Percentiles rank a stretch among this genome's conserved stretches.
Conservation (phyloP, 1,140 invertebrate species). For the Zaprionus africanus region DNA sequence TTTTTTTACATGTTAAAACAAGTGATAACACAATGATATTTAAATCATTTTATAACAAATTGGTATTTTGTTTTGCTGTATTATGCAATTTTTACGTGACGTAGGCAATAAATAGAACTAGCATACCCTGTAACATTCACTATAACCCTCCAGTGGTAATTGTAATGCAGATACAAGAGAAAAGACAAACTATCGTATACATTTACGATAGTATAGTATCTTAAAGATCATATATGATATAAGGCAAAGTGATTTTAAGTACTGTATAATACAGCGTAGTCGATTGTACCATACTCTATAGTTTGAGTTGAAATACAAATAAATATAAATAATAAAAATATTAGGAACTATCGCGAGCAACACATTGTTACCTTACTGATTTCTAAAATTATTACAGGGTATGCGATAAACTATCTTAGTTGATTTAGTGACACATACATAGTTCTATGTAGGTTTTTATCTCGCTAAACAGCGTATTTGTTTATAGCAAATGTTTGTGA, state of each 20-base stretch:
- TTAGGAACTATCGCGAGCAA: background rate
- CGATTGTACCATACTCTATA: no score
- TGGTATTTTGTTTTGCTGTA: background rate
- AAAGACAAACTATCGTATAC: background rate
- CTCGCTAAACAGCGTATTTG: background rate
- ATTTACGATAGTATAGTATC: no score
- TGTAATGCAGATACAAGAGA: background rate
- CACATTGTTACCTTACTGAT: background rate
- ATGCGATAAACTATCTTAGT: background rate
- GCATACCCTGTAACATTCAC: background rate
- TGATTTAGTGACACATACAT: background rate
- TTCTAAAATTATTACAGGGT: background rate
- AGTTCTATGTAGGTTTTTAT: background rate
- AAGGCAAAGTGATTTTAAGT: no score
- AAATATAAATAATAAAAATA: no score
- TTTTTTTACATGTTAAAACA: background rate
- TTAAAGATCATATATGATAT: no score
- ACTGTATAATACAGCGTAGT: no score
- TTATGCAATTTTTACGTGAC: conserved; percentile 3
- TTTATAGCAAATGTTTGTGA: background rate
- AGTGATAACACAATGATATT: background rate
- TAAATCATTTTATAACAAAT: background rate
- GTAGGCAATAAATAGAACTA: background rate
- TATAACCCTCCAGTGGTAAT: background rate
- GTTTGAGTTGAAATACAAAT: no score